Base-by-base conservation (phyloP, 2,888 invertebrate genomes). In the Pammene fasciana region DNA sequence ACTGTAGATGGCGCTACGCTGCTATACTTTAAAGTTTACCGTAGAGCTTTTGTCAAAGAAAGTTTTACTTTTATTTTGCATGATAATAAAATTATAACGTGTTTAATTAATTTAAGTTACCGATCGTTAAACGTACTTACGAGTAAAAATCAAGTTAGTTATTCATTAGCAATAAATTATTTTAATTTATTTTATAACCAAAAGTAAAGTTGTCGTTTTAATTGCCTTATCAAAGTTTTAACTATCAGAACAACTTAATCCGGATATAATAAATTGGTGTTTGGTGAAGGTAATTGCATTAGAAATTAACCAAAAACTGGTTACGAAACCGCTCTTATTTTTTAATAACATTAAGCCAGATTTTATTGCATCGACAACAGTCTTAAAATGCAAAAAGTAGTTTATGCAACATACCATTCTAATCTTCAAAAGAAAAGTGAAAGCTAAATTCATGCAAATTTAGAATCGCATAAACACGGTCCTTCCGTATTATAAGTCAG, bases 361-460 rank as follows among this genome's bases (percentile, higher is more conserved):
- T 57, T 57, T n/a, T 26, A 59, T 45, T 59, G 45, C 59, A 59
- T 10, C 59, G 13, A 43, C 66, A 66, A 66, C 41, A 16, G 56
- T 50, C 26, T 50, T 11, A 62, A 64, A 50, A 56, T 46, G 14
- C 16, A 34, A 55, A 66, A 60, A 54, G 11, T 16, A 59, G 57
- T n/a, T 70, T 65, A 85, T 76, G 73, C 74, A 70, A 75, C 79
- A 75, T 36, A 78, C 79, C 79, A 83, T 85, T 82, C 79, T 81
- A 79, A 79, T 79, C 67, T 73, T 66, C 70, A 89, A 86, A 89
- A 88, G 85, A 82, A 85, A 87, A 90, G 92, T 86, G 90, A 91
- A 92, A 91, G 89, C 83, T 79, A 65, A 75, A 81, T 82, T 80
- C 81, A 88, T 86, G 87, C 88, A 86, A 87, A 90, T 90, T 82